phyloP scores from a whole-genome alignment of 2,113 vertebrate species.

The Tonatia bakeri region DNA sequence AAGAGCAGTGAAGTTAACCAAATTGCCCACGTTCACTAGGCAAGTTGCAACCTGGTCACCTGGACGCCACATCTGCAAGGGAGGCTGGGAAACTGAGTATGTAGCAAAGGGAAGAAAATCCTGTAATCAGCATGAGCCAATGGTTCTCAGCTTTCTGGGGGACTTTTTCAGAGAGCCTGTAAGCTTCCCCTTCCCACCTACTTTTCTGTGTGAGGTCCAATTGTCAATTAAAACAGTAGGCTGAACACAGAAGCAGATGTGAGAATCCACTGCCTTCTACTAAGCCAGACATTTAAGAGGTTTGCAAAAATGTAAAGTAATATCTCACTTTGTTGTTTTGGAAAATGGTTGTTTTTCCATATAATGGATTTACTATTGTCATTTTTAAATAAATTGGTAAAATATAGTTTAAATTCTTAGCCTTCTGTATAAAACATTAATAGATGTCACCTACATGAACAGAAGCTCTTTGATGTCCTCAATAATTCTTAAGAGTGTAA shows the following conservation, averaged over 20 bases:
- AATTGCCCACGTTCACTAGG: not conserved
- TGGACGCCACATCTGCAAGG: not conserved
- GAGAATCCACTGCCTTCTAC: not conserved
- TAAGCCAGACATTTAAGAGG: not conserved
- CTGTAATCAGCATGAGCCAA: not conserved
- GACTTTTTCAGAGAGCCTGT: not conserved
- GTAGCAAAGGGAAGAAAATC: not conserved
- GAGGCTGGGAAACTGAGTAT: not conserved
- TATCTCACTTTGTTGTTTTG: not conserved
- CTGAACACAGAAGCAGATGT: not conserved
- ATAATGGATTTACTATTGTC: not conserved
- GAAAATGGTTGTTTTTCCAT: not conserved
- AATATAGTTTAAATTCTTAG: not conserved
- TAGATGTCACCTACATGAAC: not conserved
- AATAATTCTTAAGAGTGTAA: not conserved
- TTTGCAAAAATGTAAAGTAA: not conserved
- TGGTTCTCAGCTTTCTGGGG: not conserved
- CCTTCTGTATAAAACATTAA: not conserved
- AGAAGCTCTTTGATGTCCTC: not conserved
- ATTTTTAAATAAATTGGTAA: conserved; percentile 15
- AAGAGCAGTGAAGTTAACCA: not conserved
- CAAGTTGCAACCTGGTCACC: not conserved
- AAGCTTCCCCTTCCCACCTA: not conserved
- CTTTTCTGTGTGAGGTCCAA: not conserved
- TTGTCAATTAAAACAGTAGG: not conserved